Percentiles rank a stretch among this genome's conserved stretches.
phyloP scores from a whole-genome alignment of 2,113 vertebrate genomes.

The Bagarius yarrelli region DNA sequence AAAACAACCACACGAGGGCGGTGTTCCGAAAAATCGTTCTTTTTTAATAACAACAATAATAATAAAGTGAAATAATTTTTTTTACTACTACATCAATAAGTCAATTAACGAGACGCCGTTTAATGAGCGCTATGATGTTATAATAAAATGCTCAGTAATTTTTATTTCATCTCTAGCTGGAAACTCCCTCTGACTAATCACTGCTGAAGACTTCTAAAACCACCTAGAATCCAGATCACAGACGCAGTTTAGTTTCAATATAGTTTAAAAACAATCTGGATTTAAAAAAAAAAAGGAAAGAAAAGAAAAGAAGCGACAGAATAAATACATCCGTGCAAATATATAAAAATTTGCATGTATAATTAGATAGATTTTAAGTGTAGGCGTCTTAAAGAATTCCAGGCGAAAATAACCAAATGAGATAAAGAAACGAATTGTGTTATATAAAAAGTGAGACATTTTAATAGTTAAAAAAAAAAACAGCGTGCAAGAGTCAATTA shows the following conservation, averaged over 20 bases:
- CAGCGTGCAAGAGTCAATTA: background rate
- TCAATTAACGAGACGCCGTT: too few relatives aligned
- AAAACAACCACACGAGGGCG: conserved; percentile 58
- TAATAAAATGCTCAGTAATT: background rate
- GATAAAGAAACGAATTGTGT: background rate
- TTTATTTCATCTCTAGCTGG: background rate
- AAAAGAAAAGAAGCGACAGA: too few relatives aligned
- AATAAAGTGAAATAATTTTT: background rate
- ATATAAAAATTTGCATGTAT: background rate
- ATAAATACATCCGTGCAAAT: background rate
- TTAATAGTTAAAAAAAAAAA: background rate
- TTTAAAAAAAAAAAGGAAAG: too few relatives aligned
- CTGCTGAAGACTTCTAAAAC: background rate
- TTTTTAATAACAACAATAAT: background rate
- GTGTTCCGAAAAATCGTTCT: background rate
- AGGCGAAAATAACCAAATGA: background rate
- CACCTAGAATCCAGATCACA: background rate
- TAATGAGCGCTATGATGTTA: background rate
- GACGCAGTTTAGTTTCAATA: background rate
- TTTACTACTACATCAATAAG: background rate
- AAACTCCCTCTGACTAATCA: conserved; percentile 11
- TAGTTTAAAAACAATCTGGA: too few relatives aligned
- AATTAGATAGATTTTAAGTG: background rate
- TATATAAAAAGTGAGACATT: background rate
- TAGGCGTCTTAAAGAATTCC: background rate